Evolutionary conservation across 2,797 vertebrate species (phyloP), one percentile per base, ranked within the genome.

Genomic region (Sebastes itinus): DNA sequence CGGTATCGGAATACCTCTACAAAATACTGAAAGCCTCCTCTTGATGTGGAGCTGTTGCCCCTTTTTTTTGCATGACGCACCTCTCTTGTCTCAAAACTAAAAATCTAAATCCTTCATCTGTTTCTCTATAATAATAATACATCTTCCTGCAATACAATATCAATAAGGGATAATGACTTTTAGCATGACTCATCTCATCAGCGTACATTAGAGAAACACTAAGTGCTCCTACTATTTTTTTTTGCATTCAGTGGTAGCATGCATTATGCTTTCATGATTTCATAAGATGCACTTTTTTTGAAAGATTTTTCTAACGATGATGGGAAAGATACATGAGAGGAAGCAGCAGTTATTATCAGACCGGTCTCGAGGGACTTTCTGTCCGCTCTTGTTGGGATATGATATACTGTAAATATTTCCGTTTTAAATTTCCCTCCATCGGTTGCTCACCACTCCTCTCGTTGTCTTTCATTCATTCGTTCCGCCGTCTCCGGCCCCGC

Each of bases 381-480:
- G 46, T 49, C 46, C 46, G 7, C 46, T 49, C 46, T 55, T 56
- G 25, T 6, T 35, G 38, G 1, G 63, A 35, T 62, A 7, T 13
- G 38, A 30, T 59, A 14, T 49, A 28, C n/a, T 49, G 38, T 30
- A 28, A 64, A 75, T 59, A 66, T 80, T 64, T 72, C n/a, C 20
- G 18, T 75, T 91, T 88, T 55, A 71, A 87, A 89, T 88, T 67
- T 82, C 84, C 89, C 89, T 88, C 85, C 85, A 55, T 81, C 8
- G n/a, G 35, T 56, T 32, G 63, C 63, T 82, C 65, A 49, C 77
- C 70, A 28, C 73, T 72, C 25, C 60, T 38, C 38, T 30, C 49
- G 72, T 62, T 78, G 66, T 38, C 86, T 76, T 52, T 63, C 78
- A 72, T 61, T 59, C 73, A 80, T 81, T 87, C 76, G 42, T 78